These are phyloP conservation scores for Ateles fusciceps DNA, from an alignment of 2,797 vertebrate species.

Conservation along the genomic window DNA sequence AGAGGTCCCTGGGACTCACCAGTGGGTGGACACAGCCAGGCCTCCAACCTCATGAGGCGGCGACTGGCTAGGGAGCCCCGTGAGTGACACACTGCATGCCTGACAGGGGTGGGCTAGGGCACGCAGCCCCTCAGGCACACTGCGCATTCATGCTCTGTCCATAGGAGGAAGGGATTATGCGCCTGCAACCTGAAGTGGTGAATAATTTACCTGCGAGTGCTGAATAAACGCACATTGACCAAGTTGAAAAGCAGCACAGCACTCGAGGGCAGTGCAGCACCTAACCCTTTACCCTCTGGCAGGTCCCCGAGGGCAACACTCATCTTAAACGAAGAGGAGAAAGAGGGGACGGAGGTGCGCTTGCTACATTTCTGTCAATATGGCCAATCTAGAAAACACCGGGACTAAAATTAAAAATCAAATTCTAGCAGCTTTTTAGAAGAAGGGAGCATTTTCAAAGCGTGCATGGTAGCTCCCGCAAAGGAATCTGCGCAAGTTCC, in stretches of 20 bases:
- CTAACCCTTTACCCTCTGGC: neutral
- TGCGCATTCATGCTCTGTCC: neutral
- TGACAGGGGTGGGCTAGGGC: neutral
- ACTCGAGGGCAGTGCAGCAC: neutral
- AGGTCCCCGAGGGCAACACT: neutral
- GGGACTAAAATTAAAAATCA: conserved; percentile 15
- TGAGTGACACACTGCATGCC: accelerated
- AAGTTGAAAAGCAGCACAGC: neutral
- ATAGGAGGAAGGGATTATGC: neutral
- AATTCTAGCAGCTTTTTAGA: neutral
- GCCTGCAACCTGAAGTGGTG: neutral
- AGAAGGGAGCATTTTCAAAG: conserved; percentile 36
- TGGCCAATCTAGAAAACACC: conserved; percentile 54
- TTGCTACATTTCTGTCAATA: neutral
- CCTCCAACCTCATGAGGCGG: too few relatives aligned
- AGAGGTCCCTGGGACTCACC: neutral
- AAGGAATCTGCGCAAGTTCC: conserved; percentile 67
- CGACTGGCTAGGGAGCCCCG: accelerated
- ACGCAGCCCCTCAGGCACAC: accelerated
- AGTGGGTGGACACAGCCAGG: too few relatives aligned
- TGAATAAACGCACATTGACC: neutral
- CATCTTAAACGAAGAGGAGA: neutral
- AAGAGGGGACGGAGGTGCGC: conserved; percentile 42
- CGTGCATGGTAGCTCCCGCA: neutral
- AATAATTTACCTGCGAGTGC: neutral